Evolutionary conservation across 2,113 vertebrate species (phyloP).

Genomic region (Tachycineta bicolor): DNA sequence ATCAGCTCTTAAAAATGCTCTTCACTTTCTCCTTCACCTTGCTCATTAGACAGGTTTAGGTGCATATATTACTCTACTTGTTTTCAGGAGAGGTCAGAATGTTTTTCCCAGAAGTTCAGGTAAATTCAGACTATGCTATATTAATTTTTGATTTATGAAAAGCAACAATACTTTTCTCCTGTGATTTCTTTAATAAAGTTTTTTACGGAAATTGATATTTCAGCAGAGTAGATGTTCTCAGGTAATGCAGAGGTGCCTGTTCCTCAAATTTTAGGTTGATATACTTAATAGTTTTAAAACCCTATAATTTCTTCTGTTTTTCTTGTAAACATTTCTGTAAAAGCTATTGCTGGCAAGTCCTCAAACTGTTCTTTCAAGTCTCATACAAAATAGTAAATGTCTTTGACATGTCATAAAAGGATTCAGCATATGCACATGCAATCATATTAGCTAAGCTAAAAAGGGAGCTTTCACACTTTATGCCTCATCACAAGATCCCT

Average conservation of each 20-base stretch:
- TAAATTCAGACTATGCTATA: not conserved
- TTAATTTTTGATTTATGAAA: not conserved
- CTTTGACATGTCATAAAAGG: not conserved
- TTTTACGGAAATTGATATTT: not conserved
- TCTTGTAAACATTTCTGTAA: not conserved
- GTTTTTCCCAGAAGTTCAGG: not conserved
- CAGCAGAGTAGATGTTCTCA: not conserved
- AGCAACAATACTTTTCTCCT: not conserved
- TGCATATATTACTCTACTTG: fast-evolving
- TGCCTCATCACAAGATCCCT: not conserved
- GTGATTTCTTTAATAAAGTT: not conserved
- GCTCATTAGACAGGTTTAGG: not conserved
- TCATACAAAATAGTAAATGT: not conserved
- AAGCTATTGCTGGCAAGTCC: not conserved
- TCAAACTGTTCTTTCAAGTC: not conserved
- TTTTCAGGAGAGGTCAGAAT: not conserved
- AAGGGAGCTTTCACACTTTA: not conserved
- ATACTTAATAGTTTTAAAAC: not conserved
- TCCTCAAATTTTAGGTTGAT: not conserved
- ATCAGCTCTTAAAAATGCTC: not conserved
- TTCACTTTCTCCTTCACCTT: not conserved
- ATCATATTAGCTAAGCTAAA: not conserved
- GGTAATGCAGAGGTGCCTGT: not conserved
- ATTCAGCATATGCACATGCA: not conserved
- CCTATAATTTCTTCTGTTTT: not conserved